Evolutionary conservation across 2,113 vertebrate species (phyloP).

Genomic region (Istiophorus platypterus): DNA sequence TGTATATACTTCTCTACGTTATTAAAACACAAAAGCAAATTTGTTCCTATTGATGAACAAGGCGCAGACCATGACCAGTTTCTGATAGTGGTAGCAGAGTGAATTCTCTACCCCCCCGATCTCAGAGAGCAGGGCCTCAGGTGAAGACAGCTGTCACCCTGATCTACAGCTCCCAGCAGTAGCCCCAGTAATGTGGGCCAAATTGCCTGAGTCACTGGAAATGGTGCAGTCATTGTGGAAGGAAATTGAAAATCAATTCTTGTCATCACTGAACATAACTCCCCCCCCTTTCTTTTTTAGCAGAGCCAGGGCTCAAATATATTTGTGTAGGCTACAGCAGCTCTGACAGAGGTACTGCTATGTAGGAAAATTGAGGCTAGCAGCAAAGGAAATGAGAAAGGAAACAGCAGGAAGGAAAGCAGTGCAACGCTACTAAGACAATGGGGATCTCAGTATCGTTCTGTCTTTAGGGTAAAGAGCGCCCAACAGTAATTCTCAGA

Average conservation of each 20-base stretch:
- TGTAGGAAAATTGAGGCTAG: conserved; percentile 36
- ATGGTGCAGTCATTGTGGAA: conserved; percentile 93
- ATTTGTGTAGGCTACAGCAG: conserved; percentile 69
- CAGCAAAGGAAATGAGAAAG: conserved; percentile 46
- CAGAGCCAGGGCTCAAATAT: conserved; percentile 80
- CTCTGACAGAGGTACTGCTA: conserved; percentile 49
- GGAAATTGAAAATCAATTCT: conserved; percentile 98
- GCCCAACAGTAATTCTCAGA: conserved; percentile 52
- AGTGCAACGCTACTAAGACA: conserved; percentile 42
- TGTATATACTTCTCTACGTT: too few species aligned
- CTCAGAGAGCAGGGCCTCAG: conserved; percentile 83
- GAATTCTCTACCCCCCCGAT: conserved; percentile 81
- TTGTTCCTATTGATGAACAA: conserved; percentile 24
- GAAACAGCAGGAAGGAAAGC: conserved; percentile 20
- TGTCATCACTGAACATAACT: conserved; percentile 90
- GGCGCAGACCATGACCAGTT: conserved; percentile 24
- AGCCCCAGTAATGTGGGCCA: conserved; percentile 87
- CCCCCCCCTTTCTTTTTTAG: conserved; percentile 78
- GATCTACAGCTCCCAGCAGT: conserved; percentile 88
- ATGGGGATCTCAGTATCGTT: conserved; percentile 49
- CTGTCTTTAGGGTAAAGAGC: conserved; percentile 63
- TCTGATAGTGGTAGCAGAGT: conserved; percentile 51
- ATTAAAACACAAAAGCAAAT: conserved; percentile 29
- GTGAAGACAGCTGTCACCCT: conserved; percentile 88
- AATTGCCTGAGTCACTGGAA: conserved; percentile 91